Base-by-base conservation (phyloP, 2,888 invertebrate species). In the Hemaris fuciformis region DNA sequence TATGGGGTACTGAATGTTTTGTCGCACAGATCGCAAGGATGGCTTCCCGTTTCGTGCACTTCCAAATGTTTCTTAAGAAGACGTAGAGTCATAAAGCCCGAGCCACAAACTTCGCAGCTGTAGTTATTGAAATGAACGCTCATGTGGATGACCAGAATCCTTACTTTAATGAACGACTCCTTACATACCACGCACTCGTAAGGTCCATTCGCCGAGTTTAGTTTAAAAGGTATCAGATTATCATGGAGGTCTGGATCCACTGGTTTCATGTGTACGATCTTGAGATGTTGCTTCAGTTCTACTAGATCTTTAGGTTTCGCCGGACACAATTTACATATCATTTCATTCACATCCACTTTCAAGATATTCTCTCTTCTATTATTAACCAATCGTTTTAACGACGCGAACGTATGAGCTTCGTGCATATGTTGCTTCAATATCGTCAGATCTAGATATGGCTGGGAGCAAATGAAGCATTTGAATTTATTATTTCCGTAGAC, bases 71-170 rank as follows among this genome's bases (percentile, higher is more conserved):
- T 92, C 64, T 91, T 91, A 20, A 92, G 60, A 0, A 91, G 79
- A 0, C 91, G 75, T 56, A 91, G 65, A 0, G 92, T 92, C 89
- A 91, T 89, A 69, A 91, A 92, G 0, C 86, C 90, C 0, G 91
- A 87, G 0, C 92, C 92, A 46, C 92, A 92, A 5, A 91, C 79
- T 61, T 92, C 92, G 23, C 92, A 92, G 64, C 91, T 91, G 60
- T 91, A 92, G 65, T 91, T 91, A 59, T 86, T 91, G 53, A 92
- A 92, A 62, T 92, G 92, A 0, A 87, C 89, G 63, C 90, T 91
- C 92, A 92, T 92, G 57, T 92, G 92, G 1, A 91, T 91, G 0
- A 91, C 91, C 20, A 92, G 71, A 43, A 87, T 85, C 1, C 91
- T 75, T 0, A 91, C 80, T 84, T 92, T 91, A 27, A 90, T 86